Conservation (phyloP, 1,140 invertebrate genomes). For the Pogonomyrmex californicus region DNA sequence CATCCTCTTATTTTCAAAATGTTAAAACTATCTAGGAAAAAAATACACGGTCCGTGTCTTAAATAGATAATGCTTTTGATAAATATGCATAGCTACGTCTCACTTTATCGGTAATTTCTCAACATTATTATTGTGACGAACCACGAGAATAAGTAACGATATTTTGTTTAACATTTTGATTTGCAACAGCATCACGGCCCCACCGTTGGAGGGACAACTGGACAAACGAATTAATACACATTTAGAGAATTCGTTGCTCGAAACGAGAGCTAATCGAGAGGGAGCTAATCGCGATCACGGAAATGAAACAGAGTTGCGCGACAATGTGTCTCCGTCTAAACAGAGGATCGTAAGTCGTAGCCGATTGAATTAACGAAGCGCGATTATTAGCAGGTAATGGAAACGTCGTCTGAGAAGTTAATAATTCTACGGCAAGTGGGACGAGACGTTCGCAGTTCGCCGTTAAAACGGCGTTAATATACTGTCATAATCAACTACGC, state of each 20-base stretch:
- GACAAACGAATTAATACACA: slow-evolving; percentile 33
- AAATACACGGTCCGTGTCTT: not conserved
- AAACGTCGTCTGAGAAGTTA: slow-evolving; percentile 57
- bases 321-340: slow-evolving; percentile 61
- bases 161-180: slow-evolving; percentile 3
- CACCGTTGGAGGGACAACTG: not conserved
- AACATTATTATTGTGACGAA: not conserved
- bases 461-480: slow-evolving; percentile 22
- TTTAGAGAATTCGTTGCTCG: slow-evolving; percentile 35
- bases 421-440: slow-evolving; percentile 44
- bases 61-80: not conserved
- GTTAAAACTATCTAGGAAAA: not conserved
- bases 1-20: not conserved
- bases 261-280: slow-evolving; percentile 25
- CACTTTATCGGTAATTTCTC: not conserved
- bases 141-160: not conserved
- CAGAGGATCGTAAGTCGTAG: slow-evolving; percentile 44
- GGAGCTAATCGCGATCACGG: slow-evolving; percentile 38
- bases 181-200: not conserved
- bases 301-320: slow-evolving; percentile 55
- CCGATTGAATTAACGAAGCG: slow-evolving; percentile 57
- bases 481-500: not conserved
- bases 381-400: slow-evolving; percentile 60
- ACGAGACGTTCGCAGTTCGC: slow-evolving; percentile 12
- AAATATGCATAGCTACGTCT: not conserved